phyloP scores from a whole-genome alignment of 1,140 invertebrate species.

The Pseudobourletiella spinata region DNA sequence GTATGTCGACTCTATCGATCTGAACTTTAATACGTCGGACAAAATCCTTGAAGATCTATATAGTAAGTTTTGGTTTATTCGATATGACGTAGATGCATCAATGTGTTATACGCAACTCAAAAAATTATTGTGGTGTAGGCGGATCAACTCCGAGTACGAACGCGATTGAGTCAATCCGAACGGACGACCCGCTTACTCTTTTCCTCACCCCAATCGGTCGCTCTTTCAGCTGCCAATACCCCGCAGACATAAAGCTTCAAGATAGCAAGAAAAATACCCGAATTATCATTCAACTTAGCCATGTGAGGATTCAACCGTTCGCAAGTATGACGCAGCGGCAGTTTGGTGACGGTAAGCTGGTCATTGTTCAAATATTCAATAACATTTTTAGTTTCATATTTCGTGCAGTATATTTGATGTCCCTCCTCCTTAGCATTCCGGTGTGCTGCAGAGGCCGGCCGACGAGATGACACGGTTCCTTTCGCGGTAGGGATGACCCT shows the following conservation, averaged over 20 bases:
- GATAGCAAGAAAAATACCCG: conserved; percentile 25
- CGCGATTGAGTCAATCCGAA: conserved; percentile 16
- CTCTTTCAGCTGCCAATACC: conserved; percentile 57
- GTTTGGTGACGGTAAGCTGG: conserved; percentile 33
- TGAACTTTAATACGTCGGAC: conserved; percentile 50
- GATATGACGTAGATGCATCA: too few relatives aligned
- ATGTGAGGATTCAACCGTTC: conserved; percentile 34
- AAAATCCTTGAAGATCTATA: conserved; percentile 42
- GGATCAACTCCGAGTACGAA: too few relatives aligned
- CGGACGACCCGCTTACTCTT: conserved; percentile 46
- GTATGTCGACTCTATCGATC: conserved; percentile 64
- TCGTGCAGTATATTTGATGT: neutral
- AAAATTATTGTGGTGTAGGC: too few relatives aligned
- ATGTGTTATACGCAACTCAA: too few relatives aligned
- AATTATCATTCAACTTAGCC: conserved; percentile 26
- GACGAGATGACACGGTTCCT: conserved; percentile 68
- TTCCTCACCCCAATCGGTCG: conserved; percentile 77
- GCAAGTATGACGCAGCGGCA: conserved; percentile 33
- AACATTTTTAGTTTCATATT: neutral
- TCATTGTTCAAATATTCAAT: neutral
- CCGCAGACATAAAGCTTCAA: conserved; percentile 26
- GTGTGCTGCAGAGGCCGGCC: conserved; percentile 35
- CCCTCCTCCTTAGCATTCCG: conserved; percentile 29
- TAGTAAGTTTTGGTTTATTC: too few relatives aligned
- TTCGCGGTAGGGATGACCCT: conserved; percentile 73